Evolutionary conservation across 1,140 invertebrate genomes (phyloP), one percentile per base, ranked within the genome.

Genomic region (Phymastichus coffea): DNA sequence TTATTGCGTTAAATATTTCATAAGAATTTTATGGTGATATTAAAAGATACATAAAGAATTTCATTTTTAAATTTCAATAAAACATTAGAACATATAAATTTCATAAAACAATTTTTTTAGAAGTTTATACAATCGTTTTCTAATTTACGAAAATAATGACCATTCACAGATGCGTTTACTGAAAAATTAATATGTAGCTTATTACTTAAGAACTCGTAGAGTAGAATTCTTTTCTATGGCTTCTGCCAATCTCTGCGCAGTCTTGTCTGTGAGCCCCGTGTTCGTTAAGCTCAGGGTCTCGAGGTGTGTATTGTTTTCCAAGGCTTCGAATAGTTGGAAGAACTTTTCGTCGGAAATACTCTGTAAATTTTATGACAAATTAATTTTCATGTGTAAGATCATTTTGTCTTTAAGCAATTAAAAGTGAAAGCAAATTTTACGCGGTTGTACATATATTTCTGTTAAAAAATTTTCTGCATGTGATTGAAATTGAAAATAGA

Each of bases 331-430:
- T 51, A 99, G 79, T 73, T 89, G 87, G 61, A 91, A 86, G 73
- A 98, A 93, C 76, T 95, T 94, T 78, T 99, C 95, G 72, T 97
- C 91, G 47, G 95, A 96, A 79, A 99, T 94, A 81, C 95, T 95
- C 94, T 98, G 80, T 0, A 87, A 83, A 49, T n/a, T n/a, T n/a
- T n/a, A n/a, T 68, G 66, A 63, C 60, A 66, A 17, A 12, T 33
- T 35, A 40, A 30, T 51, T 43, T 33, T 8, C 14, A 33, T 33
- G 6, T 8, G 6, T 33, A 33, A 33, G n/a, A n/a, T n/a, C n/a
- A n/a, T n/a, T n/a, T n/a, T n/a, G n/a, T n/a, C n/a, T n/a, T n/a
- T n/a, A n/a, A n/a, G n/a, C n/a, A n/a, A n/a, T n/a, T n/a, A n/a
- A n/a, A n/a, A n/a, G n/a, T n/a, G n/a, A n/a, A n/a, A n/a, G n/a